Evolutionary conservation across 2,113 vertebrate species (phyloP).

Genomic region (Amblyopsis rosae): DNA sequence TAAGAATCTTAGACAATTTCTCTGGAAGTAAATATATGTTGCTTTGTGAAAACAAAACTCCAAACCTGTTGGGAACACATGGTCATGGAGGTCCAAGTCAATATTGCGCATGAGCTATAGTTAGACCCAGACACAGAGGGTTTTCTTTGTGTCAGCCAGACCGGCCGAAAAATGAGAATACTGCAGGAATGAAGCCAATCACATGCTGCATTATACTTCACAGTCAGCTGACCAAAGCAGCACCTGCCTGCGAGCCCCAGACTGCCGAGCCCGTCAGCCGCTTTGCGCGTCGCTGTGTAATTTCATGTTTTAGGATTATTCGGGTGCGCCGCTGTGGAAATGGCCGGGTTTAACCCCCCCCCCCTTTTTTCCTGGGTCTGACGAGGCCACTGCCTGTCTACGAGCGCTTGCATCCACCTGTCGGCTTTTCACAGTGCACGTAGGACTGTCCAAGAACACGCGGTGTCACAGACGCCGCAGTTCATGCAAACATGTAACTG

Average conservation of each 20-base stretch:
- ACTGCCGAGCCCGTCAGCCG: conserved; percentile 25
- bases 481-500: too few relatives aligned
- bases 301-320: conserved; percentile 42
- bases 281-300: conserved; percentile 36
- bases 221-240: conserved; percentile 22
- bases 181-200: conserved; percentile 58
- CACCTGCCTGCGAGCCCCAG: conserved; percentile 58
- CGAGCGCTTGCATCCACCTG: not conserved
- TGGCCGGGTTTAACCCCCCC: conserved; percentile 37
- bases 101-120: not conserved
- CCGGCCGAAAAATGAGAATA: conserved; percentile 33
- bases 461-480: too few relatives aligned
- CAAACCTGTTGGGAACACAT: too few relatives aligned
- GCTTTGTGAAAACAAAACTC: too few relatives aligned
- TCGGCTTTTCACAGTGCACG: too few relatives aligned
- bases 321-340: conserved; percentile 28
- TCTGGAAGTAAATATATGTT: too few relatives aligned
- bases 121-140: not conserved
- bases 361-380: not conserved
- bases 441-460: too few relatives aligned
- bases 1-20: too few relatives aligned
- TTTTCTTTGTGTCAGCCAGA: conserved; percentile 17
- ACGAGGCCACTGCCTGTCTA: conserved; percentile 30
- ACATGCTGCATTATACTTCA: conserved; percentile 53
- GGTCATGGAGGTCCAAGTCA: not conserved